Percentiles rank a stretch among this genome's conserved stretches.
phyloP scores from a whole-genome alignment of 2,113 vertebrate species.

The Spea multiplicata region DNA sequence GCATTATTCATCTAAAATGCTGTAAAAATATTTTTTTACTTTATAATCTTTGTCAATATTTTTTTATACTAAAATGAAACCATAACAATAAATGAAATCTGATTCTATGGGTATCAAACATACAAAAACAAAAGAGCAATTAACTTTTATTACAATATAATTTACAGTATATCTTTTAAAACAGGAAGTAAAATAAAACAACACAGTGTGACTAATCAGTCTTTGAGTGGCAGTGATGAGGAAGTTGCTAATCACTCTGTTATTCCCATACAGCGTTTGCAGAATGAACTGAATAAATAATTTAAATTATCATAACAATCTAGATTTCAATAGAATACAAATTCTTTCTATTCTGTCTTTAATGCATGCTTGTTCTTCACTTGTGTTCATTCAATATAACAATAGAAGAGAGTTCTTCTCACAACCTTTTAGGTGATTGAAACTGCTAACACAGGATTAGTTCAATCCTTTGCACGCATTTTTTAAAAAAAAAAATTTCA shows the following conservation, averaged over 20 bases:
- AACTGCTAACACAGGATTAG: too few relatives aligned
- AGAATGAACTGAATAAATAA: not conserved
- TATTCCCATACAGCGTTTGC: constrained; percentile 25
- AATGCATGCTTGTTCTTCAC: too few relatives aligned
- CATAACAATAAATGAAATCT: too few relatives aligned
- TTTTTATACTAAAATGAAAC: not conserved
- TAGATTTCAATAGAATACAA: not conserved
- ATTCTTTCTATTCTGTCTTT: not conserved
- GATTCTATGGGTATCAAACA: too few relatives aligned
- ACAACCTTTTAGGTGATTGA: too few relatives aligned
- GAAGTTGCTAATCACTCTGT: constrained; percentile 31
- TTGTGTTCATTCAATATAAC: too few relatives aligned
- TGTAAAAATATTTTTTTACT: too few relatives aligned
- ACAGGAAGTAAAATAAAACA: constrained; percentile 30
- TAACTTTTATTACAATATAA: not conserved
- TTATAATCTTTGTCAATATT: not conserved
- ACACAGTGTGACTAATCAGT: constrained; percentile 15
- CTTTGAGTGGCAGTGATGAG: constrained; percentile 32
- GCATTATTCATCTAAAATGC: too few relatives aligned
- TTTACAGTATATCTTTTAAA: not conserved
- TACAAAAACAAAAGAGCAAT: not conserved
- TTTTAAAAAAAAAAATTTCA: too few relatives aligned
- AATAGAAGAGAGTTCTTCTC: too few relatives aligned
- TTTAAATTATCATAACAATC: constrained; percentile 8
- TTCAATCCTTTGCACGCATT: too few relatives aligned